Evolutionary conservation across 2,888 invertebrate species (phyloP).

Genomic region (Latrodectus hesperus): DNA sequence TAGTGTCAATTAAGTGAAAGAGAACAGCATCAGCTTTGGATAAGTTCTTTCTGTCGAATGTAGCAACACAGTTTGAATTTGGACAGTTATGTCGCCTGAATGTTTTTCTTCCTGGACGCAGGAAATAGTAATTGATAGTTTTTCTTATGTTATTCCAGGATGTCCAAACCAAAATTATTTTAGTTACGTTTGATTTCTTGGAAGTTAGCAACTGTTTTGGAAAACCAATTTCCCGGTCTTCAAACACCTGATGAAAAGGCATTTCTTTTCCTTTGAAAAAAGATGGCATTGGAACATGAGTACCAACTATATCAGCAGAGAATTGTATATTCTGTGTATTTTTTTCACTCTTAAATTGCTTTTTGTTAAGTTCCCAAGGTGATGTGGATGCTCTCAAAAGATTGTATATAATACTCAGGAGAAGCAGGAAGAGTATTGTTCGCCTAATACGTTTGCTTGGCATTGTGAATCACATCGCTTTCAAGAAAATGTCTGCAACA

Average conservation of each 20-base stretch:
- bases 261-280: constrained; percentile 39
- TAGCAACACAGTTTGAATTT: constrained; percentile 53
- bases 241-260: constrained; percentile 63
- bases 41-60: constrained; percentile 48
- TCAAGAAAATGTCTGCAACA: background rate
- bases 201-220: background rate
- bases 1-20: constrained; percentile 68
- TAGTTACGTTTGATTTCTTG: background rate
- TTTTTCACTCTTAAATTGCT: background rate
- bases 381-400: constrained; percentile 16
- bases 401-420: constrained; percentile 29
- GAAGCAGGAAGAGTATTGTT: constrained; percentile 8
- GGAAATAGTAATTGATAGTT: constrained; percentile 66
- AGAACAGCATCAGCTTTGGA: constrained; percentile 63
- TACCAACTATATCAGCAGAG: background rate
- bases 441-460: constrained; percentile 18
- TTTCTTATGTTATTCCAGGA: constrained; percentile 59
- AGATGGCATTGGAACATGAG: constrained; percentile 28
- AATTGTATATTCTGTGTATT: background rate
- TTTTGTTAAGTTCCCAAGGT: background rate
- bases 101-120: constrained; percentile 34
- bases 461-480: constrained; percentile 7
- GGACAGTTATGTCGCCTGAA: constrained; percentile 60
- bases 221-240: constrained; percentile 50
- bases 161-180: constrained; percentile 63